Evolutionary conservation across 2,888 invertebrate species (phyloP), one percentile per base, ranked within the genome.

Genomic region (Lumbricus terrestris): DNA sequence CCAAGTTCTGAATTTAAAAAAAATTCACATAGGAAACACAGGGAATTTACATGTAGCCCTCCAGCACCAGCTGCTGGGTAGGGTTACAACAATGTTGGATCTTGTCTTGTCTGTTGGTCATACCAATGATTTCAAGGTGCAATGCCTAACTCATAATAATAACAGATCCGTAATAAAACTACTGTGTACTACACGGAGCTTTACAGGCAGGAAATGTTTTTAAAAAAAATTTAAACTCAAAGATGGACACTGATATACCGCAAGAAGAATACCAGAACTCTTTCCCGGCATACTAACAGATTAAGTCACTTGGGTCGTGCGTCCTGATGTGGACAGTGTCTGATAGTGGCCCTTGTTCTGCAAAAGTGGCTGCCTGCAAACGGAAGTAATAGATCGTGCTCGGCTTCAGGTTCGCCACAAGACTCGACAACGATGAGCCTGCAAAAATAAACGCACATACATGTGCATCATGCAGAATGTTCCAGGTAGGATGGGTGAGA

Each of bases 341-440:
- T 37, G 90, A 40, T 23, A 83, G 34, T 34, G n/a, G n/a, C n/a
- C 90, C 83, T 0, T 82, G 34, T 20, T 37, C 90, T 33, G 83
- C 90, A 40, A 33, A 82, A 38, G 90, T 90, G 15, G 37, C 90
- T 5, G 90, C 90, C 40, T 83, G 82, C 35, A 90, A 35, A 38
- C 82, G 37, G 90, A 90, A 90, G 85, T 90, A 90, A n/a, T 83
- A 90, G 33, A 83, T 37, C 16, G 83, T 85, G 82, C 40, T 82
- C 16, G 83, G 83, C n/a, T 35, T 83, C 35, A 90, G 90, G 37
- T 90, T n/a, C 11, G 90, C 4, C 82, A 90, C 90, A 23, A 85
- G 85, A 37, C 35, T 85, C 37, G 85, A 85, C 85, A 85, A 37
- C 4, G 85, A 85, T 23, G 85, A 35, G 37, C 85, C 85, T 85